phyloP scores from a whole-genome alignment of 2,888 invertebrate species.

The Terebella lapidaria region DNA sequence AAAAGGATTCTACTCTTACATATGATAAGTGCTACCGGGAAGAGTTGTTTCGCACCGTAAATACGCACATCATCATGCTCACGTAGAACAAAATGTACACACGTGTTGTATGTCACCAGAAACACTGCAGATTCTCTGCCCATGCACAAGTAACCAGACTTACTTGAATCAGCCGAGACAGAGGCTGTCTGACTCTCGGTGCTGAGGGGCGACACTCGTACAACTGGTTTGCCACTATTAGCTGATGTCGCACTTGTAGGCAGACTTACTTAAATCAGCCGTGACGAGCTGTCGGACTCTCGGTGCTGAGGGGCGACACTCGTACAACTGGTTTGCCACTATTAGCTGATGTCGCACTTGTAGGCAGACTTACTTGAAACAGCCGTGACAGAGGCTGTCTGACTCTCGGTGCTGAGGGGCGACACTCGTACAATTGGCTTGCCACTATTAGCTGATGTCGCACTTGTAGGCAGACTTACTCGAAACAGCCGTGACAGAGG shows the following conservation, averaged over 20 bases:
- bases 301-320: conserved; percentile 27
- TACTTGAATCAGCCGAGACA: too few species aligned
- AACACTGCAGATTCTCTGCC: too few species aligned
- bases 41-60: too few species aligned
- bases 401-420: conserved; percentile 10
- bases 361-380: conserved; percentile 12
- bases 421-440: conserved; percentile 46
- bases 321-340: conserved; percentile 40
- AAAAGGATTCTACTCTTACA: too few species aligned
- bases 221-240: conserved; percentile 35
- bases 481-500: conserved; percentile 3
- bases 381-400: conserved; percentile 18
- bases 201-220: conserved; percentile 45
- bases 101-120: too few species aligned
- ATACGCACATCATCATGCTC: too few species aligned
- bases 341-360: conserved; percentile 12
- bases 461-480: conserved; percentile 12
- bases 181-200: conserved; percentile 8
- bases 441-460: conserved; percentile 15
- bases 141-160: too few species aligned
- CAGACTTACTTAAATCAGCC: conserved; percentile 8
- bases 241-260: conserved; percentile 14
- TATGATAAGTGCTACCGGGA: too few species aligned
- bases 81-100: too few species aligned
- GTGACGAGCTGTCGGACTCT: conserved; percentile 20